Evolutionary conservation across 2,888 invertebrate species (phyloP).

Genomic region (Augochlorella aurata): DNA sequence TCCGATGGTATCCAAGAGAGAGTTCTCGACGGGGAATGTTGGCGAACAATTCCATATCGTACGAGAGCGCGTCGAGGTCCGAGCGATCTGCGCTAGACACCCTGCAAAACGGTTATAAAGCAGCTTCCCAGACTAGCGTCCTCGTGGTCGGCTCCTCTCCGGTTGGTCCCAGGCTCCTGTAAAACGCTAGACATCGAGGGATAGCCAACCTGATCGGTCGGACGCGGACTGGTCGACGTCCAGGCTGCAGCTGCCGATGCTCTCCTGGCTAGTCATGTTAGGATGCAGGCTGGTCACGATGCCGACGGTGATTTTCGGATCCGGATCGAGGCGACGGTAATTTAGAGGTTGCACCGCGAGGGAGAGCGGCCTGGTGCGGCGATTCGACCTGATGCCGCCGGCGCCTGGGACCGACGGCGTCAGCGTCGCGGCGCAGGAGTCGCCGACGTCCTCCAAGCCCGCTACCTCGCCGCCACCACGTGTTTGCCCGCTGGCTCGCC

Average conservation of each 20-base stretch:
- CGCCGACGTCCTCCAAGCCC: conserved; percentile 74
- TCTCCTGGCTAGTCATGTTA: conserved; percentile 85
- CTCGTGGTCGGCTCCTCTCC: background rate
- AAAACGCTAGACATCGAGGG: conserved; percentile 34
- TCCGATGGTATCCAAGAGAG: too few relatives aligned
- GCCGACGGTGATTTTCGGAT: conserved; percentile 55
- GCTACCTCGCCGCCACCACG: conserved; percentile 77
- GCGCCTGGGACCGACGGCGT: conserved; percentile 70
- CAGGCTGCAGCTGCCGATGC: conserved; percentile 93
- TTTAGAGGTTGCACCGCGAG: conserved; percentile 79
- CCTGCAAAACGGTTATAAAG: background rate
- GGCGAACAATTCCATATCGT: background rate
- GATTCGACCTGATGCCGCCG: conserved; percentile 67
- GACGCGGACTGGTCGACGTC: conserved; percentile 88
- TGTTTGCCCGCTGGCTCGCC: conserved; percentile 61
- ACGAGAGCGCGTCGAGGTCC: background rate
- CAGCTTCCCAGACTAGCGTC: background rate
- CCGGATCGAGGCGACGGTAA: conserved; percentile 79
- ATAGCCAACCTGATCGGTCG: conserved; percentile 81
- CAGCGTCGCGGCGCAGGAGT: conserved; percentile 69
- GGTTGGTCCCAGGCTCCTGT: background rate
- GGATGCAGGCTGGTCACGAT: conserved; percentile 59
- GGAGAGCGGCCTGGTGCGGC: conserved; percentile 77
- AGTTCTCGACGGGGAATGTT: background rate
- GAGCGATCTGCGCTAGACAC: background rate